These are phyloP conservation scores for Urosaurus nigricauda DNA, from an alignment of 2,797 vertebrate species.

Conservation along the genomic window DNA sequence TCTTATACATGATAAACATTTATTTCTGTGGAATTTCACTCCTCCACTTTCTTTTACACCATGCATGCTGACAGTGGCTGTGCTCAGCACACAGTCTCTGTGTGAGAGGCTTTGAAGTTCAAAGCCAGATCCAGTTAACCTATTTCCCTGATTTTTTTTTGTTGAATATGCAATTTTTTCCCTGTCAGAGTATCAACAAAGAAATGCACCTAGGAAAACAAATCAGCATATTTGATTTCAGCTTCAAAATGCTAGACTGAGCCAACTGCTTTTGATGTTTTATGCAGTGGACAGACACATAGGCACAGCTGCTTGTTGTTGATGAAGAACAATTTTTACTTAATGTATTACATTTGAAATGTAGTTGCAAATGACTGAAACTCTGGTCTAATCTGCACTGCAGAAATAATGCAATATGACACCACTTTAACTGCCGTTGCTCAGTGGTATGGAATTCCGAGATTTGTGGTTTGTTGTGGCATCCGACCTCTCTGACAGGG, in stretches of 20 bases:
- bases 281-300: neutral
- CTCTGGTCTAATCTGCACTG: no score
- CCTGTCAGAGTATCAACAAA: constrained; percentile 12
- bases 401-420: no score
- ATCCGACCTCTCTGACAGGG: no score
- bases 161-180: neutral
- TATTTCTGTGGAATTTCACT: neutral
- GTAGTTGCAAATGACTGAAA: neutral
- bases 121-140: constrained; percentile 33
- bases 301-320: no score
- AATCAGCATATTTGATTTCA: neutral
- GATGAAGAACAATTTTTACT: no score
- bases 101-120: constrained; percentile 35
- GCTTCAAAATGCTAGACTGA: constrained; percentile 12
- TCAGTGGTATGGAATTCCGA: no score
- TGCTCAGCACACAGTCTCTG: neutral
- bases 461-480: no score
- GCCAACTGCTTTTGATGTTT: neutral
- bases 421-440: no score
- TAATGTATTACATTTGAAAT: neutral
- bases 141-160: constrained; percentile 17
- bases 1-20: neutral
- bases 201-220: constrained; percentile 46
- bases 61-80: constrained; percentile 5
- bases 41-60: neutral